Percentiles rank a stretch among this genome's conserved stretches.
These are phyloP conservation scores for Xiphorhynchus erythropygius DNA, from an alignment of 2,797 vertebrate genomes.

Conservation along the genomic window DNA sequence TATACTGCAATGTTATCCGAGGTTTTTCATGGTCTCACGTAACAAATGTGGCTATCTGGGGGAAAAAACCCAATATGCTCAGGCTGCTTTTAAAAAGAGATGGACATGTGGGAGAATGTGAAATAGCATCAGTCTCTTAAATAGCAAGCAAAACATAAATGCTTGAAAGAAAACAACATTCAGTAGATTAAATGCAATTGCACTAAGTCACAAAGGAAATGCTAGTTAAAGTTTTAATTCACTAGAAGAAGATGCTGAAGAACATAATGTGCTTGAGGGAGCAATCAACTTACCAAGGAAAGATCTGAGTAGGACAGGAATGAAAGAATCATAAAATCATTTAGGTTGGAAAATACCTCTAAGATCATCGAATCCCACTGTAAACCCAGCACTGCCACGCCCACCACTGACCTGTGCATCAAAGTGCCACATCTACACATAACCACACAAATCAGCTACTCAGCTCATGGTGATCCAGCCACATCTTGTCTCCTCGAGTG, in stretches of 20 bases:
- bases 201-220: background rate
- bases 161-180: background rate
- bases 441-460: background rate
- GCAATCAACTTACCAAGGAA: background rate
- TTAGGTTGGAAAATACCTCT: background rate
- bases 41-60: background rate
- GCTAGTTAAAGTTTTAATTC: background rate
- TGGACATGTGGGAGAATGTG: background rate
- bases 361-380: accelerated
- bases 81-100: background rate
- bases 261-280: background rate
- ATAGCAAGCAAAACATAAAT: background rate
- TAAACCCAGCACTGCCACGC: background rate
- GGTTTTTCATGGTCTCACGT: background rate
- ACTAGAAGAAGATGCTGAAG: background rate
- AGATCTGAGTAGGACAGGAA: background rate
- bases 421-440: background rate
- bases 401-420: background rate
- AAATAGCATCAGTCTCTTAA: background rate
- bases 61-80: background rate
- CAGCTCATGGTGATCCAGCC: background rate
- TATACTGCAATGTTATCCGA: background rate
- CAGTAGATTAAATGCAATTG: background rate
- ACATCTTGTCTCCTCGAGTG: accelerated
- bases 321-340: background rate